Evolutionary conservation across 2,888 invertebrate species (phyloP).

Genomic region (Ptychoptera albimana): DNA sequence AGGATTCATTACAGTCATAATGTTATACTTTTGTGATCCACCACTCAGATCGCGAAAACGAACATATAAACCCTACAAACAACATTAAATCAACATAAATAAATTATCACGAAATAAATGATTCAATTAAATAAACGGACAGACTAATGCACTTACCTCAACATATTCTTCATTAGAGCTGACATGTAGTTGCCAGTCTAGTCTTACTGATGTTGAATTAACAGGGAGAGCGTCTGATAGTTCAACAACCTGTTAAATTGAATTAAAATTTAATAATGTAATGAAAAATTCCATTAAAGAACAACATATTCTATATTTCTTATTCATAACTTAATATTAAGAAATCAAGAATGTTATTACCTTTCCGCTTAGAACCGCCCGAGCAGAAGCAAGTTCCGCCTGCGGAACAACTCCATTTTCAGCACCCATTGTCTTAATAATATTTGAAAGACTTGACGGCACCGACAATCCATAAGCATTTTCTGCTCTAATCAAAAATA

Average conservation of each 20-base stretch:
- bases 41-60: slow-evolving; percentile 46
- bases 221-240: slow-evolving; percentile 40
- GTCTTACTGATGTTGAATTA: slow-evolving; percentile 37
- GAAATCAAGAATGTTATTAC: slow-evolving; percentile 16
- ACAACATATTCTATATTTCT: neutral
- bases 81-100: slow-evolving; percentile 16
- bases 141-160: slow-evolving; percentile 19
- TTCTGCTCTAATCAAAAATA: slow-evolving; percentile 73
- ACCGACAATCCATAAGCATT: slow-evolving; percentile 72
- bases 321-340: neutral
- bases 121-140: slow-evolving; percentile 1
- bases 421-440: slow-evolving; percentile 43
- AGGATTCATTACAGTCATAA: slow-evolving; percentile 44
- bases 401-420: slow-evolving; percentile 27
- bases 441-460: slow-evolving; percentile 60
- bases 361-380: slow-evolving; percentile 28
- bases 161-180: slow-evolving; percentile 29
- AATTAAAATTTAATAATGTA: neutral
- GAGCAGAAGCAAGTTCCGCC: slow-evolving; percentile 27
- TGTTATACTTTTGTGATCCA: slow-evolving; percentile 44
- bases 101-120: slow-evolving; percentile 5
- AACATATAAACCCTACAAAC: slow-evolving; percentile 43
- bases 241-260: slow-evolving; percentile 45
- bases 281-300: neutral
- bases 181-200: slow-evolving; percentile 34